A percentile compares a stretch with the other conserved stretches of the same genome.
Evolutionary conservation across 2,888 invertebrate species (phyloP).

Genomic region (Clitarchus hookeri): DNA sequence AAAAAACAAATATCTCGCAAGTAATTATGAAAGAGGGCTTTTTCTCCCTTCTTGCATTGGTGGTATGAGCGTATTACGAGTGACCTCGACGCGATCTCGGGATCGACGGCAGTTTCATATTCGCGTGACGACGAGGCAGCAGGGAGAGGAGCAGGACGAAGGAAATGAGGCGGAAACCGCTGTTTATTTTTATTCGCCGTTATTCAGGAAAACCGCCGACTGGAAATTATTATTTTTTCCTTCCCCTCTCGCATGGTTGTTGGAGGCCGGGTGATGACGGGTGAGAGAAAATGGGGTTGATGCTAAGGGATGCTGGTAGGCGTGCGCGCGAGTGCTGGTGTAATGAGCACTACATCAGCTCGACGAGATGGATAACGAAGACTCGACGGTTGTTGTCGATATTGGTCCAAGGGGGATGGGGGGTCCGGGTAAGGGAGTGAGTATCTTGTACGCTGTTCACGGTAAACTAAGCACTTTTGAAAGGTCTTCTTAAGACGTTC

Average conservation of each 20-base stretch:
- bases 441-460: too few species aligned
- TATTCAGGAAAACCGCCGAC: not conserved
- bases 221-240: not conserved
- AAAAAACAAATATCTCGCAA: too few species aligned
- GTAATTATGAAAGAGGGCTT: too few species aligned
- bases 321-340: not conserved
- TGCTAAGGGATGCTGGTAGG: not conserved
- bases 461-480: not conserved
- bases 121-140: too few species aligned
- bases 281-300: not conserved
- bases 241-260: not conserved
- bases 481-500: too few species aligned
- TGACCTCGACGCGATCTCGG: too few species aligned
- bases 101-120: too few species aligned
- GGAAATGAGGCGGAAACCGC: not conserved
- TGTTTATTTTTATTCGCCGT: not conserved
- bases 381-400: too few species aligned
- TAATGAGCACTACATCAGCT: not conserved
- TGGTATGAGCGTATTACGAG: too few species aligned
- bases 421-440: not conserved
- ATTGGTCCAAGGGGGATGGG: not conserved
- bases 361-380: not conserved
- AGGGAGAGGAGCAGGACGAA: too few species aligned
- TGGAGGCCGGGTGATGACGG: not conserved
- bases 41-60: too few species aligned